Evolutionary conservation across 2,113 vertebrate species (phyloP), one percentile per base, ranked within the genome.

Genomic region (Thamnaconus septentrionalis): DNA sequence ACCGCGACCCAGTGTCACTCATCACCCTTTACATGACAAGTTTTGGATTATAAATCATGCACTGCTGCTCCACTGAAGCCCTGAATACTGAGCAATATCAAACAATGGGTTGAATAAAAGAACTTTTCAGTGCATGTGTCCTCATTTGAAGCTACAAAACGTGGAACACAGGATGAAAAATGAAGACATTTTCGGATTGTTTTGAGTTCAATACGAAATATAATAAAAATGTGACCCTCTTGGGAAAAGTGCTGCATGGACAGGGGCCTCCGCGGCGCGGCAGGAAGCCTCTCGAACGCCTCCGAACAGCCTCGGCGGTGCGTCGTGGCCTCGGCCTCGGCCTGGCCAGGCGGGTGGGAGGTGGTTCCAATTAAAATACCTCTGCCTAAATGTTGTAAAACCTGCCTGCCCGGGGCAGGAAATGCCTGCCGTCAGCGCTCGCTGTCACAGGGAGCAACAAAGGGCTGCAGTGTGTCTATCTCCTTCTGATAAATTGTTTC

Each of bases 281-380:
- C 8, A 11, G 59, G 61, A 66, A 76, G 57, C 66, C 73, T 67
- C 60, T 59, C 1, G 45, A 75, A 73, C 73, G 69, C 71, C 71
- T 74, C 76, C 56, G 64, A 45, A 76, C 72, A 56, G 78, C 66
- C 73, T 73, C 18, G 10, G 69, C 71, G 41, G n/a, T 60, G 73
- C 79, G 70, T 61, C 81, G 74, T 75, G 54, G 31, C 44, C 11
- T 58, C 67, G 59, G 69, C 71, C 43, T 55, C 75, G 53, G 77
- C 83, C 76, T 73, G 65, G 43, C 75, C 50, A 31, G 18, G 18
- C 18, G 18, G 18, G 18, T 31, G 18, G 62, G 49, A 84, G 79
- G 79, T 88, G 88, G 76, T 85, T 89, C 84, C 84, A 84, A 88
- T 89, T 91, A 87, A 87, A 90, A 88, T 89, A 85, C 86, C 78